A percentile compares a stretch with the other conserved stretches of the same genome.
phyloP scores from a whole-genome alignment of 2,797 vertebrate genomes.

The Thamnophis elegans region DNA sequence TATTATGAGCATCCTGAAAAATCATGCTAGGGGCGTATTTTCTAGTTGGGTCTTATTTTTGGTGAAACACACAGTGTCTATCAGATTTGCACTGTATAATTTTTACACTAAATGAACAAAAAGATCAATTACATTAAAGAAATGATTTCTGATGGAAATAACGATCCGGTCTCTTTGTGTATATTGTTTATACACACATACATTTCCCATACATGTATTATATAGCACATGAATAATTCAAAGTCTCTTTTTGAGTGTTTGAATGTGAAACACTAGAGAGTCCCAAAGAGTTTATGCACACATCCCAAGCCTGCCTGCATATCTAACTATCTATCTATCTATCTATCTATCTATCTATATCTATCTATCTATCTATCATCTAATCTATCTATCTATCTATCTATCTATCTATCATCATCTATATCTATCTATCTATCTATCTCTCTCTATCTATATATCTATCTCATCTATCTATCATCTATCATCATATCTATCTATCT shows the following conservation, averaged over 20 bases:
- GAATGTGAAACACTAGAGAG: neutral
- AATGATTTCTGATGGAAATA: neutral
- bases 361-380: too few species aligned
- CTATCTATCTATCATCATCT: too few species aligned
- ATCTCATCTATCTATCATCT: neutral
- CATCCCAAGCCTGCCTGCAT: neutral
- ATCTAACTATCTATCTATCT: too few species aligned
- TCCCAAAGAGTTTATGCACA: neutral
- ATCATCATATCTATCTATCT: too few species aligned
- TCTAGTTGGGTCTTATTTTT: neutral
- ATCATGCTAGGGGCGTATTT: neutral
- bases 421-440: too few species aligned
- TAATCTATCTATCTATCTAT: too few species aligned
- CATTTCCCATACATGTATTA: neutral
- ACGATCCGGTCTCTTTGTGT: neutral
- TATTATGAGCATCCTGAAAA: neutral
- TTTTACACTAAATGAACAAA: neutral
- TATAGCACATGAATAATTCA: neutral
- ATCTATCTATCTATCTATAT: too few species aligned
- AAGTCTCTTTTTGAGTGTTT: neutral
- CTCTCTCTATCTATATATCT: too few species aligned
- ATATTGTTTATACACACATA: neutral
- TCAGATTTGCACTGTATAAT: neutral
- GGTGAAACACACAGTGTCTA: fast-evolving
- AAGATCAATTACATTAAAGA: neutral